A percentile compares a stretch with the other conserved stretches of the same genome.
phyloP scores from a whole-genome alignment of 1,140 invertebrate species.

The Gonioctena quinquepunctata region DNA sequence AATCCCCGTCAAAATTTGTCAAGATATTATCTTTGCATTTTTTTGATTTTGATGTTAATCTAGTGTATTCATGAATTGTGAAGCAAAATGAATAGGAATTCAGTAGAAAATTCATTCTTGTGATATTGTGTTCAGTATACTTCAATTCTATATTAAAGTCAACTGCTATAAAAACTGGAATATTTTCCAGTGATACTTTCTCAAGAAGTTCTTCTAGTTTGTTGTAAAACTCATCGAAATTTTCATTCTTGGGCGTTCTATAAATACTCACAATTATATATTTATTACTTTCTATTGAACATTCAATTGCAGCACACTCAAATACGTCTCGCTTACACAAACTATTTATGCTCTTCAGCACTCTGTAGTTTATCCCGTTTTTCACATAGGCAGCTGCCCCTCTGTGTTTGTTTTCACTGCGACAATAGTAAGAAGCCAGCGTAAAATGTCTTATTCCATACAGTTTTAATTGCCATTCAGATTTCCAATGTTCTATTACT shows the following conservation, averaged over 20 bases:
- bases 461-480: background rate
- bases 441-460: background rate
- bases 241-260: background rate
- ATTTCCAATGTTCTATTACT: slow-evolving; percentile 5
- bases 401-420: background rate
- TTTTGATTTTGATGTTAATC: background rate
- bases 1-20: background rate
- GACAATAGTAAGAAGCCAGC: background rate
- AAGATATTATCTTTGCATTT: slow-evolving; percentile 7
- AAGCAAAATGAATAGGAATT: background rate
- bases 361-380: background rate
- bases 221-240: background rate
- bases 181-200: background rate
- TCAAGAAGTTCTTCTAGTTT: background rate
- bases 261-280: background rate
- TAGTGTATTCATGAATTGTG: background rate
- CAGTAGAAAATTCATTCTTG: background rate
- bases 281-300: background rate
- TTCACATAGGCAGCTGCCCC: background rate
- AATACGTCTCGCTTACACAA: background rate
- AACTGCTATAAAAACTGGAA: background rate
- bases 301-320: too few relatives aligned
- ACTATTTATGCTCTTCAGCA: background rate
- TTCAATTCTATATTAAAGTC: slow-evolving; percentile 3
- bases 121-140: background rate